These are phyloP conservation scores for Mallateleia sp. DNA, from an alignment of 2,888 invertebrate genomes.

Conservation along the genomic window DNA sequence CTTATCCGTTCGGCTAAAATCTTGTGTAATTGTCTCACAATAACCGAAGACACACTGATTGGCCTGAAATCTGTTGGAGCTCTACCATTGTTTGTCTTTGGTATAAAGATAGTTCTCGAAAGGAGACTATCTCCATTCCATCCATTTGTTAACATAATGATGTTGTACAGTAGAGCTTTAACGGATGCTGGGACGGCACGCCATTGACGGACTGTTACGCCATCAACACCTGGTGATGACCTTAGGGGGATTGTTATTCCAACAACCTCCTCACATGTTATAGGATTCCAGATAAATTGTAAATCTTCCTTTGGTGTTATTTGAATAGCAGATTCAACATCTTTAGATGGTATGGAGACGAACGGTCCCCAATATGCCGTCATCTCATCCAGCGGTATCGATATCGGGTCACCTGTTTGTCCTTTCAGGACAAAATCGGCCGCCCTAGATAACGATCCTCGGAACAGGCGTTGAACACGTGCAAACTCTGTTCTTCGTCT, in stretches of 20 bases:
- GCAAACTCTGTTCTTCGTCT: background rate
- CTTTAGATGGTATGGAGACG: no score
- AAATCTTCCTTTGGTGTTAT: no score
- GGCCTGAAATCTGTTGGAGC: constrained; percentile 27
- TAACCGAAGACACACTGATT: constrained; percentile 48
- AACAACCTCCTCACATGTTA: background rate
- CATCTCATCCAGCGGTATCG: no score
- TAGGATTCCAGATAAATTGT: background rate
- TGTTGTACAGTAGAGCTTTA: background rate
- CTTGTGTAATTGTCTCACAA: constrained; percentile 65
- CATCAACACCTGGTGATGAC: background rate
- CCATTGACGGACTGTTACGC: background rate
- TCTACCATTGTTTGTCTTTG: constrained; percentile 10
- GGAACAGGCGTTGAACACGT: background rate
- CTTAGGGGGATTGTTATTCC: background rate
- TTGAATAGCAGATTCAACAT: no score
- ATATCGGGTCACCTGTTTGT: no score
- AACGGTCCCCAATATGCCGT: no score
- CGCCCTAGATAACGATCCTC: background rate
- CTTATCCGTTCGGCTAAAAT: constrained; percentile 57
- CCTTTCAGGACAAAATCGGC: background rate
- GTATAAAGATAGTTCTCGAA: background rate
- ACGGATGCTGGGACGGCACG: background rate
- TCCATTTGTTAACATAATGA: background rate
- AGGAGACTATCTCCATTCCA: background rate